Evolutionary conservation across 2,113 vertebrate species (phyloP).

Genomic region (Gracilinanus agilis): DNA sequence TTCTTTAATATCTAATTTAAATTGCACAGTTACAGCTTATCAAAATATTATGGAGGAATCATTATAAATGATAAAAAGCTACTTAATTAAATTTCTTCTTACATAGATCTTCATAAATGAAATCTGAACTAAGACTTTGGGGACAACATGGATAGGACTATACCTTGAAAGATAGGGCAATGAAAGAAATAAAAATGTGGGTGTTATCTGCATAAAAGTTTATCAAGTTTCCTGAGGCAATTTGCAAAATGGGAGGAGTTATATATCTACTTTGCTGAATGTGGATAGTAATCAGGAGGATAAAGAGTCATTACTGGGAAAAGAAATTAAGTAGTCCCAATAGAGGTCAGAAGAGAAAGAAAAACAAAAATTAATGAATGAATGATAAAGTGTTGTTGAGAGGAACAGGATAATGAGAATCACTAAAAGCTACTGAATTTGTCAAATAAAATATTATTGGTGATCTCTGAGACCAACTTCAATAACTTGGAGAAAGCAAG

Average conservation of each 20-base stretch:
- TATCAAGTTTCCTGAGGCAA: not conserved
- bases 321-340: constrained; percentile 13
- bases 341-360: not conserved
- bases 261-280: not conserved
- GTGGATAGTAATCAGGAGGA: not conserved
- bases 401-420: not conserved
- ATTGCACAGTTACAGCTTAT: too few relatives aligned
- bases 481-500: not conserved
- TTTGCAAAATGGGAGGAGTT: not conserved
- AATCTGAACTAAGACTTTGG: not conserved
- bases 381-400: not conserved
- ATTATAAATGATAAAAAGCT: too few relatives aligned
- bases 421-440: not conserved
- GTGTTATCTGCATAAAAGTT: not conserved
- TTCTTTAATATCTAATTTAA: too few relatives aligned
- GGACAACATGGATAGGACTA: not conserved
- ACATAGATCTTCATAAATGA: not conserved
- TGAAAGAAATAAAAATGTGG: not conserved
- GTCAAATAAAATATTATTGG: not conserved
- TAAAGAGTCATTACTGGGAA: not conserved
- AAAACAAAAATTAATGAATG: not conserved
- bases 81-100: too few relatives aligned
- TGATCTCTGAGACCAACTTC: not conserved
- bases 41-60: too few relatives aligned
- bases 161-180: not conserved